Conservation (phyloP, 1,140 invertebrate species). For the Cephus cinctus region DNA sequence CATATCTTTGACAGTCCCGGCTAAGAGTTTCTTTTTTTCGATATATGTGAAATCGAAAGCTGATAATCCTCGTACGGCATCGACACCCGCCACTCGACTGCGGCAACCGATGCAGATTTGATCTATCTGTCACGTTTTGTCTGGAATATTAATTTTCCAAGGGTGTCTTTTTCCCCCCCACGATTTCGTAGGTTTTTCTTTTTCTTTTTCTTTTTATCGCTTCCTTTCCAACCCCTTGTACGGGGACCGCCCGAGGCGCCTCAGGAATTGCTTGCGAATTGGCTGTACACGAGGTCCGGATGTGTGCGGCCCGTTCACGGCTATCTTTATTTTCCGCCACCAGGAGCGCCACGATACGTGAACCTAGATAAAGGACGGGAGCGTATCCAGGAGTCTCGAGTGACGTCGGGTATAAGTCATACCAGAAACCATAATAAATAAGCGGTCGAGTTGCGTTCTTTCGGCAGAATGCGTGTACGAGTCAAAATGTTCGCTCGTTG, state of each 20-base stretch:
- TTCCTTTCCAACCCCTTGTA: constrained; percentile 13
- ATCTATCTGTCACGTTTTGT: constrained; percentile 54
- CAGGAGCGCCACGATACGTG: no score
- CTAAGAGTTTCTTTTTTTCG: not conserved
- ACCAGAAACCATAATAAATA: no score
- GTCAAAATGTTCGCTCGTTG: no score
- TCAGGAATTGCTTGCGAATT: constrained; percentile 45
- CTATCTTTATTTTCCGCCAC: no score
- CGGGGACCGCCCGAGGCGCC: constrained; percentile 34
- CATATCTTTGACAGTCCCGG: no score
- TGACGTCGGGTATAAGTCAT: no score
- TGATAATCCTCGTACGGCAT: constrained; percentile 3
- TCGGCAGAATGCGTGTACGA: no score
- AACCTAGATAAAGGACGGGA: no score
- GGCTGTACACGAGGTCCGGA: no score
- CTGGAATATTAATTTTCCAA: constrained; percentile 52
- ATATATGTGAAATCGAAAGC: constrained; percentile 1
- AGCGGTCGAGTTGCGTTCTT: no score
- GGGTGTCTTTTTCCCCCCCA: constrained; percentile 5
- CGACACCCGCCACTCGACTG: constrained; percentile 10
- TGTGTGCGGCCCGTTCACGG: no score
- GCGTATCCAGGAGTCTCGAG: no score
- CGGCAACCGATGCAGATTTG: constrained; percentile 45
- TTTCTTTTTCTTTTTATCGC: constrained; percentile 33
- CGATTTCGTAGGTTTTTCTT: not conserved